Base-by-base conservation (phyloP, 2,888 invertebrate genomes). In the Eupithecia centaureata region DNA sequence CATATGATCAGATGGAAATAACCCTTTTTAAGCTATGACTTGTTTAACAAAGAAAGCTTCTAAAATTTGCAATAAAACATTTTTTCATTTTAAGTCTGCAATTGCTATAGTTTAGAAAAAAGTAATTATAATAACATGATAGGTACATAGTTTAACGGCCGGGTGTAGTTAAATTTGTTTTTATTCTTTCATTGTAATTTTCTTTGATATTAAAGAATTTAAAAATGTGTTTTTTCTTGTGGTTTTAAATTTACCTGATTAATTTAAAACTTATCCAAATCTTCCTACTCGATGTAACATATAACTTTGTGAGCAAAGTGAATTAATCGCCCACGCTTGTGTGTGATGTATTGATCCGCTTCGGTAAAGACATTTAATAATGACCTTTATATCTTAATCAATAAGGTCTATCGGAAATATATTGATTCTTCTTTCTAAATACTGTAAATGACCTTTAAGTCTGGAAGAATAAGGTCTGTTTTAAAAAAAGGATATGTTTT, bases 291-390 rank as follows among this genome's bases (percentile, higher is more conserved):
- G 54, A 51, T 42, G 76, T 51, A 58, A 47, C 38, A 68, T 58
- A 73, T 67, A 73, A 79, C 77, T 78, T 78, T 82, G 81, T 81
- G 74, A 73, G 76, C 78, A 79, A 79, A 75, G 73, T 78, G 76
- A 79, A 77, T 81, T 73, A 79, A 78, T 76, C 73, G 71, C 79
- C 83, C 78, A 79, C 84, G 75, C 82, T 56, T 63, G 66, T 66
- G 63, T 63, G 66, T 66, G 63, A 66, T 47, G 33, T 70, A 70
- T 70, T 61, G 63, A 47, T 47, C 61, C 59, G 65, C 30, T 62
- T 30, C 52, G 35, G 32, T 52, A 54, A 63, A 61, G 38, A 63
- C 63, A n/a, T 13, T 27, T 56, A 52, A 68, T 65, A 71, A 54
- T 57, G 10, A 18, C 32, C 57, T 52, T 67, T 67, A 65, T 33